These are phyloP conservation scores for Patella ulyssiponensis DNA, from an alignment of 2,888 invertebrate genomes.

Conservation along the genomic window DNA sequence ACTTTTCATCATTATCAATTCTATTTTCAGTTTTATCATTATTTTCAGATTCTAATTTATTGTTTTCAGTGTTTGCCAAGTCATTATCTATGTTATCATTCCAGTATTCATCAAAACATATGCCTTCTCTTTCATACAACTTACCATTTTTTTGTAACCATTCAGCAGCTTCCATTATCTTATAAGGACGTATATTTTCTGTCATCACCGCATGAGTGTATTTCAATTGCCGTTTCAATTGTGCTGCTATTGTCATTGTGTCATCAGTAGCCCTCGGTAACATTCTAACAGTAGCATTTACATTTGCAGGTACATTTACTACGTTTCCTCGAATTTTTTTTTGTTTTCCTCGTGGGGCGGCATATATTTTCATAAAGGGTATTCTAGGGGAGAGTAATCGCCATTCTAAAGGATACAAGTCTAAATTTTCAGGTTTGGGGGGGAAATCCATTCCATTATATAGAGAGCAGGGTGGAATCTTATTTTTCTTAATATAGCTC, in stretches of 20 bases:
- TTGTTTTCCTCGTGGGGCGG: neutral
- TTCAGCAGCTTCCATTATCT: constrained; percentile 17
- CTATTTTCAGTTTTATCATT: too few species aligned
- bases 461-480: neutral
- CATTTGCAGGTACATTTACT: constrained; percentile 12
- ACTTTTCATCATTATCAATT: too few species aligned
- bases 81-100: too few species aligned
- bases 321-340: constrained; percentile 1
- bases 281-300: neutral
- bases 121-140: constrained; percentile 2
- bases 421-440: neutral
- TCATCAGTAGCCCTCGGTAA: neutral
- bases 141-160: constrained; percentile 1
- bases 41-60: too few species aligned
- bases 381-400: neutral
- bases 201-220: neutral
- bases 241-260: constrained; percentile 16
- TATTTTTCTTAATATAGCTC: neutral
- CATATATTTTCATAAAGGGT: neutral
- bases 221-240: constrained; percentile 12
- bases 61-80: too few species aligned
- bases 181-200: constrained; percentile 6
- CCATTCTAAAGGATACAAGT: neutral
- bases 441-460: neutral
- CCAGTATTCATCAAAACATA: too few species aligned